Percentiles rank a stretch among this genome's conserved stretches.
These are phyloP conservation scores for Hemaris fuciformis DNA, from an alignment of 2,888 invertebrate species.

Conservation along the genomic window DNA sequence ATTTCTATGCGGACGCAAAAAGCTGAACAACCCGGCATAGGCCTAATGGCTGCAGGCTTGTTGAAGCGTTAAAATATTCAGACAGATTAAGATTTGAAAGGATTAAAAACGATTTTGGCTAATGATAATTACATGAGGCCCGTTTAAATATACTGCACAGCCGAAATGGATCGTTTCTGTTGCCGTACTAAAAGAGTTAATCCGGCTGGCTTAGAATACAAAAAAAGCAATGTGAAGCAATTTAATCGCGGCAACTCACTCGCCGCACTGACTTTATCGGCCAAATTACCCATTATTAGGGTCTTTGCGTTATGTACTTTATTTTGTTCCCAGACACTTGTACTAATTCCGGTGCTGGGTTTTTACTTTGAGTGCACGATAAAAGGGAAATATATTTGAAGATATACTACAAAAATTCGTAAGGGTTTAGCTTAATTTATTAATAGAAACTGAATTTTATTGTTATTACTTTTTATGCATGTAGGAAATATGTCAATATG, in stretches of 20 bases:
- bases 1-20: neutral
- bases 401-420: too few species aligned
- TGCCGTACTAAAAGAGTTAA: conserved; percentile 11
- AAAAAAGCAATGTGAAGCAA: conserved; percentile 30
- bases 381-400: conserved; percentile 16
- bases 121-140: conserved; percentile 49
- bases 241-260: conserved; percentile 29
- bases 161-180: neutral
- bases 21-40: neutral
- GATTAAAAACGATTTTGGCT: conserved; percentile 44
- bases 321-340: conserved; percentile 21
- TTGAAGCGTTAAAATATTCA: conserved; percentile 14
- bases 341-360: conserved; percentile 12
- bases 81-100: conserved; percentile 36
- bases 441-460: neutral
- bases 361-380: conserved; percentile 20
- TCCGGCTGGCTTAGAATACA: conserved; percentile 17
- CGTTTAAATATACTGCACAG: conserved; percentile 29
- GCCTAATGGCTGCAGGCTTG: conserved; percentile 1
- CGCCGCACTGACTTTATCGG: conserved; percentile 27
- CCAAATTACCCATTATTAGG: conserved; percentile 30
- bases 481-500: too few species aligned
- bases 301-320: conserved; percentile 27
- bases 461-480: too few species aligned
- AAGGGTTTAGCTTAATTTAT: neutral